Base-by-base conservation (phyloP, 2,888 invertebrate species). In the Hartigia nigra region DNA sequence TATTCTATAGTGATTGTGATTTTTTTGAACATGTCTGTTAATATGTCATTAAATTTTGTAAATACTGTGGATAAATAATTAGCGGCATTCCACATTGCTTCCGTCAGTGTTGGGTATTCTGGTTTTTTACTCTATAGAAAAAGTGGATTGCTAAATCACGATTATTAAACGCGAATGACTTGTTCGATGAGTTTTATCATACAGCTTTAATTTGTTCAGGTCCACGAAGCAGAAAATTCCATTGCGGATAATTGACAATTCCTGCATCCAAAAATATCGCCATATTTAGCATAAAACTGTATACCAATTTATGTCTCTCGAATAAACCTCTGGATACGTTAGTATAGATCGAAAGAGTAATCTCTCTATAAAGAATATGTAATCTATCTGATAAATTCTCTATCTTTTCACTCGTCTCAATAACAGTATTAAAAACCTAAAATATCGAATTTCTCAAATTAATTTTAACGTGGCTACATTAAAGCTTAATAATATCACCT, bases 301-400 rank as follows among this genome's bases (percentile, higher is more conserved):
- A 98, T 78, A 98, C 95, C 1, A 98, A 93, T 92, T 98, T 98
- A 92, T 98, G 97, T 80, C 95, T 94, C 90, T 98, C 98, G 89
- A 98, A 98, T 12, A 98, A 93, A 0, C 98, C 98, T 78, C 98
- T 94, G 0, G 98, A 97, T 55, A 98, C 96, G 88, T 97, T 98
- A 12, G 95, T 95, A 89, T 97, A 98, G 70, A 98, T 94, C 0
- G 96, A 95, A 77, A 95, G 93, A 0, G 97, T 96, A 84, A 97
- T 97, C 91, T 97, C 96, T 31, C 94, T 92, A 85, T 95, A 94
- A 3, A 98, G 92, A 80, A 94, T 95, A 32, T 94, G 92, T 39
- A 98, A 92, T 14, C 98, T 94, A 14, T 92, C 92, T 37, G 95
- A 94, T 12, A 97, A 92, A 36, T 95, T 92, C 84, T 94, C 93